Evolutionary conservation across 2,797 vertebrate species (phyloP), one percentile per base, ranked within the genome.

Genomic region (Mastacembelus armatus): DNA sequence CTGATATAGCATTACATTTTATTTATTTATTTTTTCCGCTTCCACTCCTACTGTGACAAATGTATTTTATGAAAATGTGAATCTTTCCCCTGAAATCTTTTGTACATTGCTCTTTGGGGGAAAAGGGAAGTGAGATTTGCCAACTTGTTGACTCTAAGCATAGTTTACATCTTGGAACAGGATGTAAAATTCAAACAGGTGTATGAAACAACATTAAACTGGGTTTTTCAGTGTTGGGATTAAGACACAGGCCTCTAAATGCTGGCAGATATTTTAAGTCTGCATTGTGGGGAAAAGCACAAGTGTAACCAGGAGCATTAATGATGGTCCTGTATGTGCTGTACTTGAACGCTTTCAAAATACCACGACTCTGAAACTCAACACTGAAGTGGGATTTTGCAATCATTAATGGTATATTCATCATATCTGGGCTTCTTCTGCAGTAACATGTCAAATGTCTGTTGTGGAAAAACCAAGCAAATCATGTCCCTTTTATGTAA

Each of bases 271-370:
- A 24, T 49, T 63, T 58, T 27, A 19, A 62, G 22, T 47, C 14
- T 26, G 11, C 30, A 11, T 24, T 14, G 15, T 27, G 42, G 33
- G n/a, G 15, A 47, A 11, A 57, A 39, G 30, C 47, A 36, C 44
- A 51, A 33, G 50, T 77, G 44, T 50, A 36, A 43, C 35, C 14
- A 60, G 59, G 43, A 3, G 27, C 24, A 50, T 56, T 65, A 49
- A 58, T n/a, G 35, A 59, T 14, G 26, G 11, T 9, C 61, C 22
- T 21, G 38, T 33, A 18, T 24, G 29, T 18, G 15, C 21, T 57
- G 10, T 38, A 26, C 45, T 47, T 62, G n/a, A n/a, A n/a, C n/a
- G 24, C 16, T 12, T 44, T 39, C 10, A 18, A 39, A 36, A 4
- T 42, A 21, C 18, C 21, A 30, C 10, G 36, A 32, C 5, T 27